Percentiles rank a stretch among this genome's conserved stretches.
These are phyloP conservation scores for Lacanobia oleracea DNA, from an alignment of 2,888 invertebrate genomes.

Conservation along the genomic window DNA sequence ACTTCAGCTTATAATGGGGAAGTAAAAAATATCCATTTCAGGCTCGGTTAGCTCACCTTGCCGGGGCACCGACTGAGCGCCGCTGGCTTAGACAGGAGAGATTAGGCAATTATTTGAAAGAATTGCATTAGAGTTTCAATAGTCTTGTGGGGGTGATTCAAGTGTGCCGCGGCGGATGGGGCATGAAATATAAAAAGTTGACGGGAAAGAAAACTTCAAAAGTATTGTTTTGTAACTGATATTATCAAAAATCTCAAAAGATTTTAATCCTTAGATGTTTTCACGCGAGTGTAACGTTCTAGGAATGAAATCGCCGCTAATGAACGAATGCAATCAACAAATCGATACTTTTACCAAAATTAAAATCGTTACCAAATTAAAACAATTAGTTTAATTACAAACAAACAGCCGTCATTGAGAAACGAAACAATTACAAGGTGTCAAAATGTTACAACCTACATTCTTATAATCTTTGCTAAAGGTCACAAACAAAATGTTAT, in stretches of 20 bases:
- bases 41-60: constrained; percentile 84
- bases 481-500: constrained; percentile 65
- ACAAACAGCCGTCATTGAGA: constrained; percentile 58
- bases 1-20: constrained; percentile 75
- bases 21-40: constrained; percentile 87
- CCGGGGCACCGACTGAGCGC: constrained; percentile 73
- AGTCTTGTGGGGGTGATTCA: constrained; percentile 63
- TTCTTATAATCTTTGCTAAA: constrained; percentile 54
- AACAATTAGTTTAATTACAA: constrained; percentile 65
- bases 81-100: constrained; percentile 81
- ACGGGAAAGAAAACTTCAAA: not conserved
- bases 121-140: constrained; percentile 77
- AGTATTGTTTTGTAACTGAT: not conserved
- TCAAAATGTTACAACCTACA: constrained; percentile 65
- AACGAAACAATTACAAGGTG: constrained; percentile 61
- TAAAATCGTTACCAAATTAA: constrained; percentile 57
- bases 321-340: constrained; percentile 58
- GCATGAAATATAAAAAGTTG: constrained; percentile 4
- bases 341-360: constrained; percentile 57
- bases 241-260: not conserved
- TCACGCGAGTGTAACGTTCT: not conserved
- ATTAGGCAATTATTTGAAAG: constrained; percentile 85
- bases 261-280: not conserved
- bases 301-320: constrained; percentile 24
- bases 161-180: constrained; percentile 49